phyloP scores from a whole-genome alignment of 1,140 invertebrate species.

The Drosophila rufa region DNA sequence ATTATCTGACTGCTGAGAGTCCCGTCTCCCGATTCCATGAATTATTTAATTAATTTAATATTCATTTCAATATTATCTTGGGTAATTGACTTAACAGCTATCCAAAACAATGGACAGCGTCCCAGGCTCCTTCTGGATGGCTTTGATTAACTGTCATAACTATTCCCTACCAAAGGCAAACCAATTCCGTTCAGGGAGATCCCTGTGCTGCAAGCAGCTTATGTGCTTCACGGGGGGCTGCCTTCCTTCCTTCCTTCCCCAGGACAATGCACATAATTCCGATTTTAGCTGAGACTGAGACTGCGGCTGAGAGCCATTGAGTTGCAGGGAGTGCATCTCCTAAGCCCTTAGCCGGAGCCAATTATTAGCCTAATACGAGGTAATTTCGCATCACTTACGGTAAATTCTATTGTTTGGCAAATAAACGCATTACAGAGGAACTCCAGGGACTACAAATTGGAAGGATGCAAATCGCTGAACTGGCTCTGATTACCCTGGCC shows the following conservation, averaged over 20 bases:
- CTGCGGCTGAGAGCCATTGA: no score
- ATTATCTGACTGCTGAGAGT: no score
- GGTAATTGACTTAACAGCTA: slow-evolving; percentile 7
- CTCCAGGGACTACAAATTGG: no score
- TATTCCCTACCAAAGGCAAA: background rate
- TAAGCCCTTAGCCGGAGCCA: background rate
- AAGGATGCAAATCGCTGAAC: background rate
- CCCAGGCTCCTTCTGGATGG: background rate
- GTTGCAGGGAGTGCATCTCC: background rate
- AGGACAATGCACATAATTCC: slow-evolving; percentile 7
- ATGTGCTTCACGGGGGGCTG: background rate
- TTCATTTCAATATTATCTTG: slow-evolving; percentile 14
- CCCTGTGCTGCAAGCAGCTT: slow-evolving; percentile 4
- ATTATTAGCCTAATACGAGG: slow-evolving; percentile 2
- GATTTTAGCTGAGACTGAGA: background rate
- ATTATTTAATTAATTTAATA: background rate
- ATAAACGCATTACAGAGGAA: slow-evolving; percentile 5
- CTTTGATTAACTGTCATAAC: slow-evolving; percentile 45
- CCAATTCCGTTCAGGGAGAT: background rate
- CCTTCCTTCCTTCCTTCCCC: no score
- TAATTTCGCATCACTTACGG: slow-evolving; percentile 3
- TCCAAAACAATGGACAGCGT: background rate
- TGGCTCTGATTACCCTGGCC: background rate
- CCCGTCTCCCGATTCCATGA: background rate
- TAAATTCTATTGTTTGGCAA: slow-evolving; percentile 9